These are phyloP conservation scores for Erynnis tages DNA, from an alignment of 2,888 invertebrate genomes.

Conservation along the genomic window DNA sequence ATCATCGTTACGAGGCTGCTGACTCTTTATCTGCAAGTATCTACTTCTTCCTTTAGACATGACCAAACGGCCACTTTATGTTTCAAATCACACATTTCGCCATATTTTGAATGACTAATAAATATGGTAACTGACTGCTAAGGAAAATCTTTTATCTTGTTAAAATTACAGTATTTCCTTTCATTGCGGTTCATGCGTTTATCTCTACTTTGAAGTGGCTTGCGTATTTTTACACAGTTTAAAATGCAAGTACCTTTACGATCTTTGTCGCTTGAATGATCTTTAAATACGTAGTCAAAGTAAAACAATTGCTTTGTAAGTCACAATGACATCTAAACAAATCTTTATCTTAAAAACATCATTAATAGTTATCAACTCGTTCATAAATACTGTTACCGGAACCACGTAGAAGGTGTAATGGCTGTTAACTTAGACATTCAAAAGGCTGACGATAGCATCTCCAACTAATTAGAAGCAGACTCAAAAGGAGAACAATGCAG, in stretches of 20 bases:
- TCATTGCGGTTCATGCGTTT: too few species aligned
- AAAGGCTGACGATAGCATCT: conserved; percentile 19
- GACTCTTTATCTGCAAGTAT: conserved; percentile 2
- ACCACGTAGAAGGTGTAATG: neutral
- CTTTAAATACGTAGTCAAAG: too few species aligned
- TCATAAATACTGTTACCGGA: neutral
- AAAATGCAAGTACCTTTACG: too few species aligned
- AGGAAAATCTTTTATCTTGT: neutral
- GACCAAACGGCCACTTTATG: neutral
- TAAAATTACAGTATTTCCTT: too few species aligned
- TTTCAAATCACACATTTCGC: neutral
- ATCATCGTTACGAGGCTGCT: neutral
- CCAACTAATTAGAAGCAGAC: conserved; percentile 19
- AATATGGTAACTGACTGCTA: neutral
- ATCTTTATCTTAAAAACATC: too few species aligned
- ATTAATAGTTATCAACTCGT: too few species aligned
- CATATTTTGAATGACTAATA: neutral
- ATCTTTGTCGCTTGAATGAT: too few species aligned
- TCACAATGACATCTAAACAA: too few species aligned
- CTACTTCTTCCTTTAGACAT: neutral
- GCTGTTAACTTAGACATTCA: conserved; percentile 12
- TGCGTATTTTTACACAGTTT: too few species aligned
- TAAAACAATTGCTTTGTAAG: too few species aligned
- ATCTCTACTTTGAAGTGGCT: too few species aligned
- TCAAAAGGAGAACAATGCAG: conserved; percentile 43